Conservation (phyloP, 2,888 invertebrate genomes). For the Neocrepidodera transversa region DNA sequence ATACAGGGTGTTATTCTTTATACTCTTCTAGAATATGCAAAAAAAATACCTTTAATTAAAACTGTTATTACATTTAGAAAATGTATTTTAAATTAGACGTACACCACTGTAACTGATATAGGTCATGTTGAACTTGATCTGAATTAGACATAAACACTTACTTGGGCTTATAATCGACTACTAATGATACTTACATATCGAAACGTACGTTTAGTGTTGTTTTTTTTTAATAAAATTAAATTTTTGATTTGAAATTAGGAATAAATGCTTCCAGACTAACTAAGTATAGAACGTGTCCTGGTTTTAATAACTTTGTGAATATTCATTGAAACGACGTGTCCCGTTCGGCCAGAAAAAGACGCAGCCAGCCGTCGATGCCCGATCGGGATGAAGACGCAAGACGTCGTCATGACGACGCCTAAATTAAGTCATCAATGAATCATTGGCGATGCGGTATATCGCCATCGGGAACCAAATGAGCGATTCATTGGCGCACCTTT, state of each 20-base stretch:
- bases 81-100: no score
- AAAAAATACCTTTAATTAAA: no score
- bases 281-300: constrained; percentile 58
- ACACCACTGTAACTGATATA: no score
- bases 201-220: no score
- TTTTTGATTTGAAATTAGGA: neutral
- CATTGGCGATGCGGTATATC: constrained; percentile 58
- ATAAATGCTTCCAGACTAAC: constrained; percentile 32
- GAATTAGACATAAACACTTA: no score
- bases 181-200: no score
- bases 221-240: no score
- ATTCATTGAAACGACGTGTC: constrained; percentile 57
- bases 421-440: constrained; percentile 62
- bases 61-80: no score
- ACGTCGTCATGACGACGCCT: constrained; percentile 58
- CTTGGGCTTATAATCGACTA: no score
- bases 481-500: neutral
- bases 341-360: constrained; percentile 49
- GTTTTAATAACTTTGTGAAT: constrained; percentile 63
- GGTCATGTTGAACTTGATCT: no score
- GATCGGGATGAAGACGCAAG: constrained; percentile 51
- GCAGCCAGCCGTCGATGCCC: constrained; percentile 42
- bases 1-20: no score
- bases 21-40: no score
- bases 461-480: constrained; percentile 40